phyloP scores from a whole-genome alignment of 2,797 vertebrate species.

The Anguilla marmorata region DNA sequence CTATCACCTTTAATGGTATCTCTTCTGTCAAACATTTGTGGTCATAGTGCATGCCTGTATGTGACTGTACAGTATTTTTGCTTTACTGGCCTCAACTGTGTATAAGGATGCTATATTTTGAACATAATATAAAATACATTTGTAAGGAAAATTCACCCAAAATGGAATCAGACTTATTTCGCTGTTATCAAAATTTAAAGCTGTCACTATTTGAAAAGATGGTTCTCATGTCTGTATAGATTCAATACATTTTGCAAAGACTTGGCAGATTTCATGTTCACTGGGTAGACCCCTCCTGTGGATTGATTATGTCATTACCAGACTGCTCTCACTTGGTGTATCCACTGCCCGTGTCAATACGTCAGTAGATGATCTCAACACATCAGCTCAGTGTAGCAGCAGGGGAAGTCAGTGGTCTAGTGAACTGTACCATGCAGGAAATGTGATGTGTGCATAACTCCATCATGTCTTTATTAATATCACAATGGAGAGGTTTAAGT shows the following conservation, averaged over 20 bases:
- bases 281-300: slow-evolving; percentile 4
- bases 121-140: slow-evolving; percentile 9
- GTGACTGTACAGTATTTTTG: neutral
- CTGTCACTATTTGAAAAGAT: neutral
- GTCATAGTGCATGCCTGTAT: neutral
- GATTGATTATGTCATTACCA: slow-evolving; percentile 15
- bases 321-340: neutral
- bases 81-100: neutral
- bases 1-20: slow-evolving; percentile 28
- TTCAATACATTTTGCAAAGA: neutral
- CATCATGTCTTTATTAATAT: slow-evolving; percentile 16
- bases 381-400: slow-evolving; percentile 4
- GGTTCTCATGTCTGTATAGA: neutral
- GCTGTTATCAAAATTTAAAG: neutral
- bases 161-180: neutral
- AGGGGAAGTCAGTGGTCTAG: slow-evolving; percentile 19
- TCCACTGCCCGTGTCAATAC: neutral
- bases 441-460: slow-evolving; percentile 5
- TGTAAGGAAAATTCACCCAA: neutral
- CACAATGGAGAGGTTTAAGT: slow-evolving; percentile 6
- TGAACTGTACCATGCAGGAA: slow-evolving; percentile 6
- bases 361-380: neutral
- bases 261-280: slow-evolving; percentile 7
- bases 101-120: slow-evolving; percentile 5
- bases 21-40: slow-evolving; percentile 23